Percentiles rank a stretch among this genome's conserved stretches.
These are phyloP conservation scores for Nasalis larvatus DNA, from an alignment of 2,113 vertebrate genomes.

Conservation along the genomic window DNA sequence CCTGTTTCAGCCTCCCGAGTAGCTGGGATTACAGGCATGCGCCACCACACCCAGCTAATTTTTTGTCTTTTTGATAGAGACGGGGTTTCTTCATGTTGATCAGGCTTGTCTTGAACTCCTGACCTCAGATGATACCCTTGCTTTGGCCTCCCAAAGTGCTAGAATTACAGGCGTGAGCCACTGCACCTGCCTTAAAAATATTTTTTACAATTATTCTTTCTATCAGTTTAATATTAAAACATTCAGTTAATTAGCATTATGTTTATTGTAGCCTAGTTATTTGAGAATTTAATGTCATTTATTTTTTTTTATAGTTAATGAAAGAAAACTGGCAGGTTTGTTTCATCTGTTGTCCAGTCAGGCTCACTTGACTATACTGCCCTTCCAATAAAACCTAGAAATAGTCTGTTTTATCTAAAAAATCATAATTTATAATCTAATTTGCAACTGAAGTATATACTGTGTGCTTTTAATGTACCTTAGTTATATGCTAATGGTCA, in stretches of 20 bases:
- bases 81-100: no score
- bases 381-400: not conserved
- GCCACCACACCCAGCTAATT: no score
- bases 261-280: not conserved
- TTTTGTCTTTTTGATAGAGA: no score
- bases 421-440: not conserved
- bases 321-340: not conserved
- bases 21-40: no score
- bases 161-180: no score
- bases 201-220: not conserved
- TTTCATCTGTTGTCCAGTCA: not conserved
- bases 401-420: not conserved
- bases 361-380: not conserved
- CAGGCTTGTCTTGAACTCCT: no score
- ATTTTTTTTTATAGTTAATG: slow-evolving; percentile 15
- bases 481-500: not conserved
- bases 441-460: not conserved
- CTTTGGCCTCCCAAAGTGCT: no score
- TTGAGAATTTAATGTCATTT: slow-evolving; percentile 41
- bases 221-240: not conserved
- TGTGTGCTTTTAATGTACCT: not conserved
- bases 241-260: not conserved
- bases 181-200: no score
- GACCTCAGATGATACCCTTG: no score
- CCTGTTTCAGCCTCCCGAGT: no score